Evolutionary conservation across 2,888 invertebrate genomes (phyloP).

Genomic region (Heliconius ismenius): DNA sequence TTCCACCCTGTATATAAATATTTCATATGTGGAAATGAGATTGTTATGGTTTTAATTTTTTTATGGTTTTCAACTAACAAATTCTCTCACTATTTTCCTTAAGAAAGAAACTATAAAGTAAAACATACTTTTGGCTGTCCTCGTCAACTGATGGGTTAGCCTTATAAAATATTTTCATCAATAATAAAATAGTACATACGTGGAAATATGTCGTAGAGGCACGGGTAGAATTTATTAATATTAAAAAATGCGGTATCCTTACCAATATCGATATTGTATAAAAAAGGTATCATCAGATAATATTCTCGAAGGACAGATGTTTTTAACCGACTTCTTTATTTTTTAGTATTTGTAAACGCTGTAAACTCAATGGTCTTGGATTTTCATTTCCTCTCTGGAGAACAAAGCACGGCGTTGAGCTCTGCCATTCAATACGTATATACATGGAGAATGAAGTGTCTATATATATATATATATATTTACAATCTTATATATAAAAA

Average conservation of each 20-base stretch:
- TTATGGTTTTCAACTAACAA: too few species aligned
- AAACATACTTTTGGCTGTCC: neutral
- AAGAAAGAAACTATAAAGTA: neutral
- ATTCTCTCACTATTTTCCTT: neutral
- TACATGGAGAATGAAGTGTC: too few species aligned
- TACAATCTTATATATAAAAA: too few species aligned
- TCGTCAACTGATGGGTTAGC: neutral
- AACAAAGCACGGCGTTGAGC: too few species aligned
- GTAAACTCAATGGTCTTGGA: too few species aligned
- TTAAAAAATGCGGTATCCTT: constrained; percentile 8
- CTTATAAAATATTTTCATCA: constrained; percentile 3
- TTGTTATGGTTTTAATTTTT: too few species aligned
- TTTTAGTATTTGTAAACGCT: too few species aligned
- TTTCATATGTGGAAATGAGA: too few species aligned
- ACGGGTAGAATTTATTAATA: neutral
- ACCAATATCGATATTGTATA: neutral
- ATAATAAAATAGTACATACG: neutral
- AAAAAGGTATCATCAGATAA: constrained; percentile 1
- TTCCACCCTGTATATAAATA: too few species aligned
- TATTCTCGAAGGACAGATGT: neutral
- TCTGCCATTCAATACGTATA: too few species aligned
- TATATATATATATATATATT: too few species aligned
- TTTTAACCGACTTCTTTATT: neutral
- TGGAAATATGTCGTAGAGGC: constrained; percentile 6
- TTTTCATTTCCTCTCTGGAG: too few species aligned